phyloP scores from a whole-genome alignment of 2,113 vertebrate species.

The Scatophagus argus region DNA sequence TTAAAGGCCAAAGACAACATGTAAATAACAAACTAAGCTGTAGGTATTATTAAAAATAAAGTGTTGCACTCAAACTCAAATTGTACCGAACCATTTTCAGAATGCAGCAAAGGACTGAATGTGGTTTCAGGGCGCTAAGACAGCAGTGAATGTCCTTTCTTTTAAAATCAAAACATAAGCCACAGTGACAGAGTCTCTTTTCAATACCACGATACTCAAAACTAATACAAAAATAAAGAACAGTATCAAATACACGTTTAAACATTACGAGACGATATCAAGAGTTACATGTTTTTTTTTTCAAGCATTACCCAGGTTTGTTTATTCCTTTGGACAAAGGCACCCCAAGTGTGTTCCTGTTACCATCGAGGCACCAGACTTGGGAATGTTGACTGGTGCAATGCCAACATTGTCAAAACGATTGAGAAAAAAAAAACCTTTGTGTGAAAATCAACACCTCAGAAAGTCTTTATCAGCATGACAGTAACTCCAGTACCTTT shows the following conservation, averaged over 20 bases:
- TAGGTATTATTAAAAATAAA: background rate
- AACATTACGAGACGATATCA: slow-evolving; percentile 73
- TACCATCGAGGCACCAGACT: slow-evolving; percentile 53
- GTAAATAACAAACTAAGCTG: slow-evolving; percentile 22
- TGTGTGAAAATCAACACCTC: slow-evolving; percentile 32
- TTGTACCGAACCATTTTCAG: slow-evolving; percentile 25
- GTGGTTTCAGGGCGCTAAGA: slow-evolving; percentile 33
- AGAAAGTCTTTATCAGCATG: slow-evolving; percentile 46
- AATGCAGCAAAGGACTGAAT: slow-evolving; percentile 6
- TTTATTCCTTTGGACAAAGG: slow-evolving; percentile 83
- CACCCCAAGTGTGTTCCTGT: slow-evolving; percentile 75
- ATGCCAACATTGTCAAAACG: slow-evolving; percentile 41
- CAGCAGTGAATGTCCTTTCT: slow-evolving; percentile 47
- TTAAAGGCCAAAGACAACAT: background rate
- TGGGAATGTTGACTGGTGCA: slow-evolving; percentile 53
- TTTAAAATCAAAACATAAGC: slow-evolving; percentile 12
- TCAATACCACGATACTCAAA: slow-evolving; percentile 49
- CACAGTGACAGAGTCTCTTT: slow-evolving; percentile 56
- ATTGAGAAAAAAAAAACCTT: slow-evolving; percentile 41
- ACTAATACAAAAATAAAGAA: slow-evolving; percentile 67
- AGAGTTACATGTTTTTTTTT: slow-evolving; percentile 77
- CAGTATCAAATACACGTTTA: slow-evolving; percentile 74
- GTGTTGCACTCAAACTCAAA: slow-evolving; percentile 17
- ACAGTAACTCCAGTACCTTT: slow-evolving; percentile 66
- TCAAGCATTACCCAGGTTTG: slow-evolving; percentile 89